phyloP scores from a whole-genome alignment of 2,113 vertebrate genomes.

The Peromyscus maniculatus region DNA sequence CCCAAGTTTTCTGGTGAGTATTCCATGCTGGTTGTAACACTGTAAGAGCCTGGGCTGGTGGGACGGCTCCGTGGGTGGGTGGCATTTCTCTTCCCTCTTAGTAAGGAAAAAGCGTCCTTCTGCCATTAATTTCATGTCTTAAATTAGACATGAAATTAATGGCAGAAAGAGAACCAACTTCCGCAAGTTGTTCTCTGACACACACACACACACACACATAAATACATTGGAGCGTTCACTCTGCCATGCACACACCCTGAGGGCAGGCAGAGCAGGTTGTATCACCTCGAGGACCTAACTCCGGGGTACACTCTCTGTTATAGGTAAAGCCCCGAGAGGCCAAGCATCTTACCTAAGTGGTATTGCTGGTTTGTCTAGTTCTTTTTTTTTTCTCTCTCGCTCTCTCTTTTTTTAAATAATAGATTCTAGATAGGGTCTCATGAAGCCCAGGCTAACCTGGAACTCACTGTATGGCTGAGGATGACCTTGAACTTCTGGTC shows the following conservation, averaged over 20 bases:
- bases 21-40: background rate
- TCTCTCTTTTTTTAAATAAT: background rate
- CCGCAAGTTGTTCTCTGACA: background rate
- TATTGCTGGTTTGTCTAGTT: background rate
- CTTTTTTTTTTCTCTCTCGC: background rate
- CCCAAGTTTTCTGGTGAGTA: background rate
- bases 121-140: too few species aligned
- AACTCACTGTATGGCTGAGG: background rate
- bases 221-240: background rate
- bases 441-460: background rate
- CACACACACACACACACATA: background rate
- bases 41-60: background rate
- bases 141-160: background rate
- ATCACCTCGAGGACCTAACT: background rate
- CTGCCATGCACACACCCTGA: background rate
- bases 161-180: background rate
- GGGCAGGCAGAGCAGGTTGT: fast-evolving
- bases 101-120: too few species aligned
- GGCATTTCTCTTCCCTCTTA: too few species aligned
- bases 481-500: background rate
- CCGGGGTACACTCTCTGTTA: background rate
- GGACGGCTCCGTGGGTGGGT: background rate
- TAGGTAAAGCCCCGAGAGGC: background rate
- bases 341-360: background rate
- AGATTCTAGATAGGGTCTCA: background rate